These are phyloP conservation scores for Muraenolepis orangiensis DNA, from an alignment of 2,797 vertebrate genomes.

Conservation along the genomic window DNA sequence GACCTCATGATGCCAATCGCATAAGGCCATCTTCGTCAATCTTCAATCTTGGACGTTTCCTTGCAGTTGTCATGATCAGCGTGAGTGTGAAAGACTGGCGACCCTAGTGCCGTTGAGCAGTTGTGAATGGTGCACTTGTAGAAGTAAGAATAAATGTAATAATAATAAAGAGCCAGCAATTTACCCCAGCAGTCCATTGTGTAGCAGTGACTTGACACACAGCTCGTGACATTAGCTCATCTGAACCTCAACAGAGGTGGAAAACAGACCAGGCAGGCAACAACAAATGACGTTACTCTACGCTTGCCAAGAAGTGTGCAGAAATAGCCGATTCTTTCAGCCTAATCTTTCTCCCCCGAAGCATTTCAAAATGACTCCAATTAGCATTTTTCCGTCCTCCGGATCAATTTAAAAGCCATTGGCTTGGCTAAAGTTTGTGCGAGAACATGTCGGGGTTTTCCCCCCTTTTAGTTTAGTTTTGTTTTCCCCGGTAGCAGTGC, in stretches of 20 bases:
- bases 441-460: too few relatives aligned
- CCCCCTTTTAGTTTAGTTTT: too few relatives aligned
- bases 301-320: constrained; percentile 65
- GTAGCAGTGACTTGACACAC: constrained; percentile 28
- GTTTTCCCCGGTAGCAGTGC: constrained; percentile 78
- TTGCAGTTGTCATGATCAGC: constrained; percentile 30
- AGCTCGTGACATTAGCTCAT: constrained; percentile 24
- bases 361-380: constrained; percentile 10
- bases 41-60: constrained; percentile 40
- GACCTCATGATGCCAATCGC: constrained; percentile 22
- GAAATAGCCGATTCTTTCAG: constrained; percentile 63
- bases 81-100: constrained; percentile 36
- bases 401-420: neutral
- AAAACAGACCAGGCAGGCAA: constrained; percentile 26
- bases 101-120: constrained; percentile 33
- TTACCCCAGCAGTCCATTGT: constrained; percentile 31
- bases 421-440: neutral
- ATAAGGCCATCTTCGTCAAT: too few relatives aligned
- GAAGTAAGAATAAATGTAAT: neutral
- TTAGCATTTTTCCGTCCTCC: neutral
- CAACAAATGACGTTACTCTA: constrained; percentile 50
- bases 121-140: constrained; percentile 24
- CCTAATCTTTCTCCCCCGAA: constrained; percentile 40
- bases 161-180: neutral
- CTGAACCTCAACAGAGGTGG: constrained; percentile 37